A percentile compares a stretch with the other conserved stretches of the same genome.
Conservation (phyloP, 2,888 invertebrate genomes). For the Lepeophtheirus nordmannii region DNA sequence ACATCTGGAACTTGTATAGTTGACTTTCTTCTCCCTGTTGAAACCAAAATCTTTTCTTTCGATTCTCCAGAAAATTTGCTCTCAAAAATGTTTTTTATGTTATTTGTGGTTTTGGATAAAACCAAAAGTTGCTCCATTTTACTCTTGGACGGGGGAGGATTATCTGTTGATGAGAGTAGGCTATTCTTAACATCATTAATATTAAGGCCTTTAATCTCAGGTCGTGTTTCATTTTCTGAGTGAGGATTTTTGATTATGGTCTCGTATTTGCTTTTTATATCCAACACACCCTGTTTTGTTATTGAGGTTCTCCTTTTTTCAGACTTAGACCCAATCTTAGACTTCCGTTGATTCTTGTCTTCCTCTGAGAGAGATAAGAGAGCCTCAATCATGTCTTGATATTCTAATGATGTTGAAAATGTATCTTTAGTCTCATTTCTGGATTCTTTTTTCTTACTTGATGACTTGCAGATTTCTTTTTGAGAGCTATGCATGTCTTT, state of each 20-base stretch:
- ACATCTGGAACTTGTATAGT: background rate
- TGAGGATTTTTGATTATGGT: background rate
- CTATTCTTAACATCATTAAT: background rate
- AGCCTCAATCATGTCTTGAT: background rate
- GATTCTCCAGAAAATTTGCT: background rate
- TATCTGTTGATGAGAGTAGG: background rate
- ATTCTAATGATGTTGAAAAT: background rate
- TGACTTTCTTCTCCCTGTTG: background rate
- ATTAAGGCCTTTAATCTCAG: background rate
- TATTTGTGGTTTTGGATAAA: too few species aligned
- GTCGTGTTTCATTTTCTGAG: background rate
- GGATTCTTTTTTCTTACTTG: background rate
- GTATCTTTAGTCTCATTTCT: background rate
- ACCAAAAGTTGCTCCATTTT: too few species aligned
- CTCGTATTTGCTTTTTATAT: background rate
- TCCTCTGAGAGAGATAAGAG: background rate
- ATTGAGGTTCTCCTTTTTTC: constrained; percentile 1
- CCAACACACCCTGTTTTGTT: background rate
- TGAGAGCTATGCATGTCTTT: too few species aligned
- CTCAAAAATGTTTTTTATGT: background rate
- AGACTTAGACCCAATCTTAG: background rate
- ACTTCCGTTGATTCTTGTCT: background rate
- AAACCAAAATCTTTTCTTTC: background rate
- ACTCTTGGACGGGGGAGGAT: too few species aligned
- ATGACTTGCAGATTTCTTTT: too few species aligned